Percentiles rank a stretch among this genome's conserved stretches.
Conservation (phyloP, 64 coral and sea anemone genomes). For the Pocillopora verrucosa region DNA sequence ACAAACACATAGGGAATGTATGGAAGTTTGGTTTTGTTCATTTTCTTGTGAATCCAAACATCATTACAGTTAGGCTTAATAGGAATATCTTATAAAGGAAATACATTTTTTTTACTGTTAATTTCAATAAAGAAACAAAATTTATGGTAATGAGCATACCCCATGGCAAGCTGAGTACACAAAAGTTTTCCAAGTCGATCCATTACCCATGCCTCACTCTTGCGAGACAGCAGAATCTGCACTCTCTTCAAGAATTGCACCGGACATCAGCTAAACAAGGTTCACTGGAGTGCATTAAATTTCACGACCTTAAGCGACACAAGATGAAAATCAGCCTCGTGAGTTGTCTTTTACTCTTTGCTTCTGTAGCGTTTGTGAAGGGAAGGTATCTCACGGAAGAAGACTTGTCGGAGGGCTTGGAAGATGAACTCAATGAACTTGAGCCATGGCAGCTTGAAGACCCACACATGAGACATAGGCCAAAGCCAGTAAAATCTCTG, state of each 20-base stretch:
- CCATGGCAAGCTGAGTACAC: not conserved
- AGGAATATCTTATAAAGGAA: not conserved
- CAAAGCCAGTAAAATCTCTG: not conserved
- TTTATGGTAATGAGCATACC: not conserved
- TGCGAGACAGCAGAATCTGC: not conserved
- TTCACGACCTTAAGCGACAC: not conserved
- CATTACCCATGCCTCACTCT: not conserved
- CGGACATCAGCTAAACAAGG: not conserved
- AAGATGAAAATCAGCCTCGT: not conserved
- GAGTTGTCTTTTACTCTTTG: not conserved
- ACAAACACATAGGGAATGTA: too few species aligned
- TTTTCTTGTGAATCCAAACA: not conserved
- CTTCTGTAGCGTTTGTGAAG: not conserved
- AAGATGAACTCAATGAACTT: not conserved
- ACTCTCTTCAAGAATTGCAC: not conserved
- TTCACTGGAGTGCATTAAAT: not conserved
- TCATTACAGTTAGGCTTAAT: not conserved
- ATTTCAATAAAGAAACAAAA: not conserved
- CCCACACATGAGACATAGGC: not conserved
- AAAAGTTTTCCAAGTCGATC: not conserved
- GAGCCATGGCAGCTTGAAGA: not conserved
- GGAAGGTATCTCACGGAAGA: not conserved
- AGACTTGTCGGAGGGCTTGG: not conserved
- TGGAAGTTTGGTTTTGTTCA: not conserved
- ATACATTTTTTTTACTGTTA: not conserved